Conservation (phyloP, 2,113 vertebrate genomes). For the Lophius piscatorius region DNA sequence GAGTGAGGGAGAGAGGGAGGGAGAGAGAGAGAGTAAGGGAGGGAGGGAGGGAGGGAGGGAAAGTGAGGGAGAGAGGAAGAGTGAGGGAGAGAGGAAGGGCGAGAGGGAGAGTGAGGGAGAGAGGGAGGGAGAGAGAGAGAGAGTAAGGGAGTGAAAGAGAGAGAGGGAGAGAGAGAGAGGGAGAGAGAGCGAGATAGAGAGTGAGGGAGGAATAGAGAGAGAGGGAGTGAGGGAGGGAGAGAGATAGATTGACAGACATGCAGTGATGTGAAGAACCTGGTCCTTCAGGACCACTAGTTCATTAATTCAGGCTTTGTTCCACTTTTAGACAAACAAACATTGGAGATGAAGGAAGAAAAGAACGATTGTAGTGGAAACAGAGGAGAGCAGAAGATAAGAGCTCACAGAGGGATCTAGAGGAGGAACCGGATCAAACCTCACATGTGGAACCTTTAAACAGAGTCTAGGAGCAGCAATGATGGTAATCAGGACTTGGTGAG, state of each 20-base stretch:
- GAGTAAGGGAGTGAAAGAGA: too few species aligned
- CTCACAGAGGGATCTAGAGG: conserved; percentile 30
- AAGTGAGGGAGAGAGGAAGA: not conserved
- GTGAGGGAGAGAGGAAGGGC: conserved; percentile 17
- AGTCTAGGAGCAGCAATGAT: conserved; percentile 44
- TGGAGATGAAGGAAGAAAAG: conserved; percentile 36
- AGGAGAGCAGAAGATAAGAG: conserved; percentile 40
- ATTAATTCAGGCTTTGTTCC: conserved; percentile 77
- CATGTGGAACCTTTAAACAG: conserved; percentile 55
- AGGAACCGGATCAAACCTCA: conserved; percentile 23
- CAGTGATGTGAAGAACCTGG: conserved; percentile 52
- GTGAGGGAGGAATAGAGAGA: conserved; percentile 23
- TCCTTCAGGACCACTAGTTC: conserved; percentile 56
- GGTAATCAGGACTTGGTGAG: conserved; percentile 56
- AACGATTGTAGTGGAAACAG: conserved; percentile 6
- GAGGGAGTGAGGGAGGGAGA: conserved; percentile 38
- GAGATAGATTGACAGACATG: conserved; percentile 61
- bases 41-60: conserved; percentile 24
- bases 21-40: too few species aligned
- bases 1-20: too few species aligned
- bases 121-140: conserved; percentile 26
- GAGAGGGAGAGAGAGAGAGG: conserved; percentile 24
- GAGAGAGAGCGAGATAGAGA: not conserved
- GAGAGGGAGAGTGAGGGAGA: conserved; percentile 21
- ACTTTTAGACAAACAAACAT: conserved; percentile 60